Conservation (phyloP, 2,888 invertebrate species). For the Synanthedon myopaeformis region DNA sequence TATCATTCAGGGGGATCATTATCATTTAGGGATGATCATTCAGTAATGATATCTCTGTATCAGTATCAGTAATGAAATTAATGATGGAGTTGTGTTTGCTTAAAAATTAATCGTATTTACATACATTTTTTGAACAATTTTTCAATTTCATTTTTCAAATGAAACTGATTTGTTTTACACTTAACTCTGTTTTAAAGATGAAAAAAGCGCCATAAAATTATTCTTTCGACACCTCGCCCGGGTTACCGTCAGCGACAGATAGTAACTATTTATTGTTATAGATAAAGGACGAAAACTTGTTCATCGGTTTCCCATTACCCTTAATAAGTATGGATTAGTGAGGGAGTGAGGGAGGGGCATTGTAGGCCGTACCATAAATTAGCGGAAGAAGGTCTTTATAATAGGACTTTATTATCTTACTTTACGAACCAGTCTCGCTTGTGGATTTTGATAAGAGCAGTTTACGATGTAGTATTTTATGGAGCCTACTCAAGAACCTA, state of each 20-base stretch:
- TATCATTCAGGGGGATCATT: too few species aligned
- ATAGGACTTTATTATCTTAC: constrained; percentile 47
- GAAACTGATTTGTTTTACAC: too few species aligned
- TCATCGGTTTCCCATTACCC: constrained; percentile 65
- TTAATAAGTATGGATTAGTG: constrained; percentile 67
- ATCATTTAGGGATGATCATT: too few species aligned
- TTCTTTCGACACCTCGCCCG: constrained; percentile 42
- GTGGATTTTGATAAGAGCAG: constrained; percentile 49
- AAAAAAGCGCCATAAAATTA: constrained; percentile 44
- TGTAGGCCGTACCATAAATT: constrained; percentile 51
- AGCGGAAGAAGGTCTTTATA: constrained; percentile 48
- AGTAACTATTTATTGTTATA: constrained; percentile 47
- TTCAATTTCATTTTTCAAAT: too few species aligned
- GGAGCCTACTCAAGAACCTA: constrained; percentile 5
- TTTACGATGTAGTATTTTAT: constrained; percentile 44
- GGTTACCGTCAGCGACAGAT: constrained; percentile 35
- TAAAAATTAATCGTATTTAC: too few species aligned
- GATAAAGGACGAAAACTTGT: constrained; percentile 62
- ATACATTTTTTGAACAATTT: too few species aligned
- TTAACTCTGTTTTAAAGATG: constrained; percentile 8
- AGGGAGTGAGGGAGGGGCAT: constrained; percentile 46
- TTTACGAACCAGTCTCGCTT: constrained; percentile 22
- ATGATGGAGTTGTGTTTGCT: too few species aligned
- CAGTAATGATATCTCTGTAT: too few species aligned
- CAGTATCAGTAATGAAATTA: too few species aligned